Base-by-base conservation (phyloP, 2,113 vertebrate species). In the Camelus dromedarius region DNA sequence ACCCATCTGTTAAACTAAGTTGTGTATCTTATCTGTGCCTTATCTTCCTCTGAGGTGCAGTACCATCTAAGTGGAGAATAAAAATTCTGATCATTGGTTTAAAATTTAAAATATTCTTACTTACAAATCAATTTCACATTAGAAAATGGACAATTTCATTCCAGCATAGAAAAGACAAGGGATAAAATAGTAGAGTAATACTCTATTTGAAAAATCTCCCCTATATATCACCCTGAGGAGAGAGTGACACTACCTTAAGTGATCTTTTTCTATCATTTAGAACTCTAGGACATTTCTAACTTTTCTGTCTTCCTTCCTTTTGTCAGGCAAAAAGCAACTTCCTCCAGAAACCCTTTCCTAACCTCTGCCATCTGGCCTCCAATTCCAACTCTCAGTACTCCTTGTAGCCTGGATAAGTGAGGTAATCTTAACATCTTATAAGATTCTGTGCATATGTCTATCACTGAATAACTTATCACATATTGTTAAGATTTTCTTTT, bases 71-170 rank as follows among this genome's bases (percentile, higher is more conserved):
- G 42, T 62, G 11, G 30, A 72, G 32, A 91, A 93, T 35, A 56
- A 90, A 96, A 8, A 79, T 66, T 84, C 64, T 92, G 13, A 85
- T 83, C 24, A 64, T 91, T 60, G 62, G 38, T 88, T 93, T 75
- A 90, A 93, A 93, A 91, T 12, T 93, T 75, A 82, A 67, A 84
- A 52, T 70, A 18, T 16, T 56, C 52, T 95, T 66, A 58, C 69
- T 91, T 81, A 80, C 48, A 76, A 92, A 73, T 80, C 32, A 73
- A 54, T 88, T 89, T 96, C n/a, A 67, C 20, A 87, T 85, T 93
- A 70, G 54, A 93, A 79, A 80, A 91, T 18, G 28, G 42, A 58
- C 18, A 84, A n/a, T 92, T 72, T 87, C 28, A 67, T 72, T 91
- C 48, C 8, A 76, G 4, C 30, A 26, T 66, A 35, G 72, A 83